Percentiles rank a stretch among this genome's conserved stretches.
Conservation (phyloP, 1,140 invertebrate species). For the Cotesia vestalis region DNA sequence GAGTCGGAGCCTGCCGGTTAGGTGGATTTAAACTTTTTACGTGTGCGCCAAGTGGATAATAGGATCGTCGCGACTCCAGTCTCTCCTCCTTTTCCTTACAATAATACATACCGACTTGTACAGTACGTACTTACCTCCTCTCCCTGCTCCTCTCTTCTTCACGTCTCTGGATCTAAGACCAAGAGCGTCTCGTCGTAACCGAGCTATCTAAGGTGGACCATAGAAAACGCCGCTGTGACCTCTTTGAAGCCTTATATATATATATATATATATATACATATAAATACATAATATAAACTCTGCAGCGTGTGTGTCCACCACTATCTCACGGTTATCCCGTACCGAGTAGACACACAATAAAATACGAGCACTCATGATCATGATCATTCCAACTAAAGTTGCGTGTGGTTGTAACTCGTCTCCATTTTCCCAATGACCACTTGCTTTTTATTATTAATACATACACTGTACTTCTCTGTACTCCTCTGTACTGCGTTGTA, state of each 20-base stretch:
- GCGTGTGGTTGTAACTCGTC: no score
- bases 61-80: slow-evolving; percentile 36
- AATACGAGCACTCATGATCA: no score
- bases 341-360: no score
- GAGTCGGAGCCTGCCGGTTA: slow-evolving; percentile 14
- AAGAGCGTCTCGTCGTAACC: not conserved
- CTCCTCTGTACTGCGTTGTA: no score
- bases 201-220: slow-evolving; percentile 32
- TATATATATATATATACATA: not conserved
- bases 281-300: no score
- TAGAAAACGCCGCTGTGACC: slow-evolving; percentile 39
- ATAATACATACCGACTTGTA: no score
- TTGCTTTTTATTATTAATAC: no score
- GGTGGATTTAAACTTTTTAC: slow-evolving; percentile 45
- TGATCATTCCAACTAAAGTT: no score
- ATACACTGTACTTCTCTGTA: no score
- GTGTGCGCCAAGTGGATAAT: slow-evolving; percentile 42
- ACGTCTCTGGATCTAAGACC: not conserved
- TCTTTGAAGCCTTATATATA: slow-evolving; percentile 21
- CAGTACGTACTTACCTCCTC: not conserved
- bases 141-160: not conserved
- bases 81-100: slow-evolving; percentile 4
- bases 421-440: no score
- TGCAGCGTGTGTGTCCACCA: no score
- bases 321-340: no score